phyloP scores from a whole-genome alignment of 1,140 invertebrate species.

The Geopemphigus sp. region DNA sequence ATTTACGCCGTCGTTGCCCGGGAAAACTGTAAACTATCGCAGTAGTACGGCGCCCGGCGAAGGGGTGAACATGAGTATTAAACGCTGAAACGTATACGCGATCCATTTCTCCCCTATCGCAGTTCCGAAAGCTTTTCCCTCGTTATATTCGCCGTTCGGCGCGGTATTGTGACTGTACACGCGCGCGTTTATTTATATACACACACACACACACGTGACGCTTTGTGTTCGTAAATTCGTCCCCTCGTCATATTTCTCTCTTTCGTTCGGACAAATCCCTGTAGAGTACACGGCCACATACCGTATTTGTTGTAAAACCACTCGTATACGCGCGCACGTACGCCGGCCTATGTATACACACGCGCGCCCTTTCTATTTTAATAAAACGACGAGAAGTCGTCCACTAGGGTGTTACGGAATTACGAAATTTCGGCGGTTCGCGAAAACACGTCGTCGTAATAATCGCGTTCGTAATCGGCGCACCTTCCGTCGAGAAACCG shows the following conservation, averaged over 20 bases:
- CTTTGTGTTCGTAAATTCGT: slow-evolving; percentile 15
- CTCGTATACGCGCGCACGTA: not conserved
- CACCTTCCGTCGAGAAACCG: too few relatives aligned
- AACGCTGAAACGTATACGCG: not conserved
- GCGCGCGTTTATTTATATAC: not conserved
- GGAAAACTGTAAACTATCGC: too few relatives aligned
- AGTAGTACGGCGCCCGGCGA: too few relatives aligned
- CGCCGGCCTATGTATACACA: not conserved
- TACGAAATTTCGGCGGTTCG: too few relatives aligned
- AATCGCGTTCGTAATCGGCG: too few relatives aligned
- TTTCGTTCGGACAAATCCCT: not conserved
- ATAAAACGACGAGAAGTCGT: too few relatives aligned
- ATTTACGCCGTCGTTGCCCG: not conserved
- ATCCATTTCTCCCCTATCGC: not conserved
- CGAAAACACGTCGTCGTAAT: too few relatives aligned
- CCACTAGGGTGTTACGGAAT: too few relatives aligned
- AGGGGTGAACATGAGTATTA: too few relatives aligned
- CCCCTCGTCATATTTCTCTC: slow-evolving; percentile 15
- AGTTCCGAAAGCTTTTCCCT: not conserved
- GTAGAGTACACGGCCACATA: too few relatives aligned
- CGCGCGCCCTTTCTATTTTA: too few relatives aligned
- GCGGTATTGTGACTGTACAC: not conserved
- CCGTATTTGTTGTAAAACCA: too few relatives aligned
- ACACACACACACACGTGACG: not conserved
- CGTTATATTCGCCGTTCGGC: not conserved